Evolutionary conservation across 2,888 invertebrate genomes (phyloP).

Genomic region (Trichacis sp.): DNA sequence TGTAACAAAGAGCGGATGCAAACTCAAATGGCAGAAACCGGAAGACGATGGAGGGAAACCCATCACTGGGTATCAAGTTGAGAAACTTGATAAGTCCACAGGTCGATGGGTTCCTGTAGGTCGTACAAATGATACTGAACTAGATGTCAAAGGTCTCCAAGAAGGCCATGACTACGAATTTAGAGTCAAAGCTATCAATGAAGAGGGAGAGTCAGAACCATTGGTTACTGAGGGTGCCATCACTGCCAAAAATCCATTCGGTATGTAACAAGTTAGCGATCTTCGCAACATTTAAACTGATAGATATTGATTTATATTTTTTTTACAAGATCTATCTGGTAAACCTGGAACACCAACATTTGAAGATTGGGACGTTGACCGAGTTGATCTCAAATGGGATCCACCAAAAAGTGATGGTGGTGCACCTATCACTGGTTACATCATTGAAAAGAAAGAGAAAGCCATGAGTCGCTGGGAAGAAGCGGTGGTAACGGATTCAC

Average conservation of each 20-base stretch:
- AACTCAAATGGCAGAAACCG: conserved; percentile 93
- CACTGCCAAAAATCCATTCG: conserved; percentile 94
- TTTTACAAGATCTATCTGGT: conserved; percentile 81
- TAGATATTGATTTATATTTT: no score
- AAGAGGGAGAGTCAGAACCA: conserved; percentile 97
- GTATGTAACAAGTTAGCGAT: conserved; percentile 77
- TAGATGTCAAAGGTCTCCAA: conserved; percentile 88
- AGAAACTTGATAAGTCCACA: conserved; percentile 90
- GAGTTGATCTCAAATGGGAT: conserved; percentile 91
- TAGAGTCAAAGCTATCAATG: conserved; percentile 92
- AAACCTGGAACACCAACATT: conserved; percentile 92
- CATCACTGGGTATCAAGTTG: conserved; percentile 91
- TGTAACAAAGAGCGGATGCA: conserved; percentile 90
- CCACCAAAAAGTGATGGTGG: conserved; percentile 93
- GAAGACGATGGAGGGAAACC: conserved; percentile 97
- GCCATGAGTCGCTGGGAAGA: conserved; percentile 94
- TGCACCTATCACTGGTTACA: conserved; percentile 92
- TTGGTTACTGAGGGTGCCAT: conserved; percentile 92
- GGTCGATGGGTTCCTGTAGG: conserved; percentile 92
- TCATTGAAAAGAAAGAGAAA: conserved; percentile 92
- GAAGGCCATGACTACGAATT: conserved; percentile 97
- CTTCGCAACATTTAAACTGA: no score
- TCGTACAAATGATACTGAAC: conserved; percentile 84
- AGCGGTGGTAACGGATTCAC: conserved; percentile 82
- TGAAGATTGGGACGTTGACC: conserved; percentile 91